Percentiles rank a stretch among this genome's conserved stretches.
These are phyloP conservation scores for Teleogryllus occipitalis DNA, from an alignment of 1,140 invertebrate species.

Conservation along the genomic window DNA sequence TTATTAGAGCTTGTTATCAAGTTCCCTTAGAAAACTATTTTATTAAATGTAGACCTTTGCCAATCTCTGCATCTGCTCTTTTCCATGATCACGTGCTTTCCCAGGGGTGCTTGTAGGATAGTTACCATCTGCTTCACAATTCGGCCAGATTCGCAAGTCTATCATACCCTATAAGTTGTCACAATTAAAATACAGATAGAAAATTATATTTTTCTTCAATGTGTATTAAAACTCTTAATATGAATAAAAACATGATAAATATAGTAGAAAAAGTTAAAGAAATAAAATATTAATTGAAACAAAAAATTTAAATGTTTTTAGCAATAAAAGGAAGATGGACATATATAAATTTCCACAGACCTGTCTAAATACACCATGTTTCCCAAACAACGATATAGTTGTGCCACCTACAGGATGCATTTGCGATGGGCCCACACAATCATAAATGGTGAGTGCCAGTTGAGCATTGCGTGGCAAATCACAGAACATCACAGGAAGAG, in stretches of 20 bases:
- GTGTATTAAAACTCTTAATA: neutral
- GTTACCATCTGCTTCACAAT: conserved; percentile 65
- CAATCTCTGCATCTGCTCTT: conserved; percentile 82
- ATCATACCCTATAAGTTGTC: conserved; percentile 53
- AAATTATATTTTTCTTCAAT: conserved; percentile 14
- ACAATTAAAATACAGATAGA: conserved; percentile 9
- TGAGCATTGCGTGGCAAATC: conserved; percentile 85
- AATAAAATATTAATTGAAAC: neutral
- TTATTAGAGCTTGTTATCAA: neutral
- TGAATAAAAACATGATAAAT: neutral
- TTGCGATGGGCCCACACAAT: conserved; percentile 79
- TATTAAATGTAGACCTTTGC: conserved; percentile 50
- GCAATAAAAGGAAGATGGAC: too few species aligned
- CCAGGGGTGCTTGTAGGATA: conserved; percentile 68
- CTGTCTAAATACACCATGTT: conserved; percentile 81
- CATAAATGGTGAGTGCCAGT: conserved; percentile 87
- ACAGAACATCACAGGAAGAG: conserved; percentile 81
- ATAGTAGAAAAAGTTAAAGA: conserved; percentile 12
- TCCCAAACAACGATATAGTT: conserved; percentile 84
- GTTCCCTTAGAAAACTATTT: neutral
- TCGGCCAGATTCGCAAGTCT: conserved; percentile 70
- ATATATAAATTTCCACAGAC: conserved; percentile 30
- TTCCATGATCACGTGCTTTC: conserved; percentile 64
- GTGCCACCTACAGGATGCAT: conserved; percentile 81
- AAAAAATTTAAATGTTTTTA: too few species aligned